Evolutionary conservation across 2,797 vertebrate species (phyloP), one percentile per base, ranked within the genome.

Genomic region (Sebastes matsubarae): DNA sequence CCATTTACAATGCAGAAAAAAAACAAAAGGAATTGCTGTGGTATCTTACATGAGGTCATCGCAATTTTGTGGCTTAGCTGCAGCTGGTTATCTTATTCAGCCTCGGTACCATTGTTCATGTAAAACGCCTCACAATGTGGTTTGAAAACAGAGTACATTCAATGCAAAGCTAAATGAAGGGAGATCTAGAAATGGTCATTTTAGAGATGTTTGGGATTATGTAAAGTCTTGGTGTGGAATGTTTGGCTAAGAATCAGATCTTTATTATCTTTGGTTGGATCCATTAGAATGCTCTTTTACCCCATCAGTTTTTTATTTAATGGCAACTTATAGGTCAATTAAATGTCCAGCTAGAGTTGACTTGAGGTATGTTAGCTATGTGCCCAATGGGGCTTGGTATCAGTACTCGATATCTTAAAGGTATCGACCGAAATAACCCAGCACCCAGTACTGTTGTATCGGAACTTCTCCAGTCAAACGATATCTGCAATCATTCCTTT

Each of bases 41-140:
- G 76, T 75, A 30, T 89, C 81, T 87, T n/a, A 65, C 76, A 78
- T 90, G 66, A 92, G 79, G 83, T 91, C 79, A 87, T 75, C 1
- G 2, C 74, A 5, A 30, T 86, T 86, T 59, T 79, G 83, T 30
- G 87, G 77, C 42, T 61, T 14, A 14, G 27, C 77, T 80, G 79
- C 69, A 81, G 72, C 58, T 75, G 67, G 25, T 65, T 61, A 59
- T 80, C 64, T 71, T 20, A 36, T 73, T 73, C 67, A 46, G 34
- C 8, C 36, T 5, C n/a, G 42, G 13, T 3, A 13, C 38, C 22
- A 12, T 42, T 77, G 69, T 75, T 86, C 60, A 58, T 46, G 20
- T 57, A 52, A 69, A 24, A 29, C 52, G 8, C 50, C 67, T 67
- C 59, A 14, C 24, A 54, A 2, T 78, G 58, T 55, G 20, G 52